Base-by-base conservation (phyloP, 1,140 invertebrate species). In the Halictus rubicundus region DNA sequence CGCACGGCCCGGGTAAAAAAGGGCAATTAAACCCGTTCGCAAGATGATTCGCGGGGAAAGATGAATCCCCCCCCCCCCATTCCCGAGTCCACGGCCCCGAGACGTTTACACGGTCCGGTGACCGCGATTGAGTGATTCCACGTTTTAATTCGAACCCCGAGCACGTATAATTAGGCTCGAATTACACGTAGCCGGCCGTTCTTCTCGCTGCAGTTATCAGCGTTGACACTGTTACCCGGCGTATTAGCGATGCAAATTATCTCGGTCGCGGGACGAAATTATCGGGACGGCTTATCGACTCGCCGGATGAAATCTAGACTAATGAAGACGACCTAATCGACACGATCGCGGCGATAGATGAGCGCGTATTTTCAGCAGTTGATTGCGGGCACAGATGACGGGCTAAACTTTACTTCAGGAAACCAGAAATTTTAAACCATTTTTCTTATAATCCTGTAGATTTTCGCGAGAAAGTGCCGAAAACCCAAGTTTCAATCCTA, bases 161-260 rank as follows among this genome's bases (percentile, higher is more conserved):
- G 59, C 66, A 16, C 80, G 39, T 73, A 74, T 68, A 79, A 84
- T 84, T 74, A 84, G 46, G 49, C 42, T 70, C 46, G 46, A 66
- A 69, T 71, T 68, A 69, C 61, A 32, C 12, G 65, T 39, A 5
- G n/a, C 19, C 19, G 39, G 39, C 16, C 23, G 39, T 60, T 52
- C 23, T 25, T 78, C 69, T 16, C n/a, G 54, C 54, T 60, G 37
- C 32, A 23, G 57, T 68, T 82, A 72, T 68, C 59, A 65, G 23
- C 37, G 32, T 57, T 82, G 32, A 54, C 21, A 63, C 25, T 54
- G 14, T 39, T 27, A 12, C 3, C 14, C 25, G 14, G 4, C 0
- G 32, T 54, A 57, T 73, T 65, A 64, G 21, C 60, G 60, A 73
- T 72, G 69, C 49, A 73, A 65, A 64, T 65, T 68, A 27, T 39